Evolutionary conservation across 2,797 vertebrate species (phyloP), one percentile per base, ranked within the genome.

Genomic region (Threskiornis aethiopicus): DNA sequence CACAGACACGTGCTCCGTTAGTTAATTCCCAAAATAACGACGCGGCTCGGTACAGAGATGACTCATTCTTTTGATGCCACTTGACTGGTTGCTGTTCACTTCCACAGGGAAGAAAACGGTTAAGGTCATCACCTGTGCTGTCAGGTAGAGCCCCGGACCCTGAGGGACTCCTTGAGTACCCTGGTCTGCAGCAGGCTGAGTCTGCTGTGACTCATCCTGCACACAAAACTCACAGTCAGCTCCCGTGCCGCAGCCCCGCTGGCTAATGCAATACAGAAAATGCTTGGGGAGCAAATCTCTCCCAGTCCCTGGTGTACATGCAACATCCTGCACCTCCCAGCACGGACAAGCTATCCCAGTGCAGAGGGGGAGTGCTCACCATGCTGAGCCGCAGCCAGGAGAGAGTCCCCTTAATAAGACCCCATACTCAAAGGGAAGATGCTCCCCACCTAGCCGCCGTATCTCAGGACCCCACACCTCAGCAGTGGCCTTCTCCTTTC

Each of bases 11-110:
- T 51, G 57, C 46, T 91, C 76, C 2, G 0, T 35, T 52, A 3
- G 65, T 91, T 97, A 79, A 89, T 84, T 88, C 88, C 89, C 64
- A 70, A 90, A 92, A 96, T 94, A 90, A 87, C 31, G 7, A 35
- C 66, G 78, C 77, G 91, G 82, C 77, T 96, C 13, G 1, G 62
- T 59, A 21, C 72, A 70, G 61, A 20, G 16, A 76, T 91, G 85
- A 96, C 47, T 96, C 84, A 93, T 58, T 59, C 58, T 61, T 62
- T 84, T 84, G 86, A 61, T 70, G 83, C 89, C 93, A 73, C 73
- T 93, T 95, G 93, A 64, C 84, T 62, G 58, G 72, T 20, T 84
- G 85, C 80, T 93, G 79, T 69, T 95, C 89, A 84, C 72, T 96
- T 95, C 44, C 71, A 42, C 55, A 49, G 52, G 52, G 55, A 82